Conservation (phyloP, 1,140 invertebrate species). For the Hyles euphorbiae region DNA sequence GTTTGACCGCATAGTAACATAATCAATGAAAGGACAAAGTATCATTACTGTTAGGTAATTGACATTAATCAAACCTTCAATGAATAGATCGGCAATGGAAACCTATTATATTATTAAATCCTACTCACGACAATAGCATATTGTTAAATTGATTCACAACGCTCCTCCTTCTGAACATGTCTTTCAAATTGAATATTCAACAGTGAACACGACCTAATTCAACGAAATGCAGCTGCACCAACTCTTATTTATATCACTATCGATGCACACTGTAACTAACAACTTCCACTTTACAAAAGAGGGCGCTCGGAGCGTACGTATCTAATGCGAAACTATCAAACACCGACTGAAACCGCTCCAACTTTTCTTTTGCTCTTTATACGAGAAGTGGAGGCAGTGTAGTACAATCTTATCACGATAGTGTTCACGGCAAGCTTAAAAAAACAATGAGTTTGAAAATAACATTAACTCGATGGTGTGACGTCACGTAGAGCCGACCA, state of each 20-base stretch:
- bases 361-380: constrained; percentile 38
- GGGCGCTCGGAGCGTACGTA: constrained; percentile 14
- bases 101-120: no score
- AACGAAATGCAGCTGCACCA: constrained; percentile 8
- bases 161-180: constrained; percentile 53
- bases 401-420: constrained; percentile 50
- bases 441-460: constrained; percentile 42
- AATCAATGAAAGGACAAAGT: no score
- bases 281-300: constrained; percentile 2
- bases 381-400: constrained; percentile 17
- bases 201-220: constrained; percentile 2
- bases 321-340: constrained; percentile 9
- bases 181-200: constrained; percentile 10
- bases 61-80: no score
- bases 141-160: constrained; percentile 47
- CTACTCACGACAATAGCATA: constrained; percentile 47
- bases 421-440: constrained; percentile 37
- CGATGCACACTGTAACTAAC: background rate
- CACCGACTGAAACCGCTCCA: constrained; percentile 34
- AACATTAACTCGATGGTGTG: constrained; percentile 25
- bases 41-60: no score
- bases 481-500: constrained; percentile 47
- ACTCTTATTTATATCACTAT: constrained; percentile 22
- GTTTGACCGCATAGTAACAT: no score
- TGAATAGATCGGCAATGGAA: no score